Base-by-base conservation (phyloP, 2,888 invertebrate species). In the Leistus spinibarbis region DNA sequence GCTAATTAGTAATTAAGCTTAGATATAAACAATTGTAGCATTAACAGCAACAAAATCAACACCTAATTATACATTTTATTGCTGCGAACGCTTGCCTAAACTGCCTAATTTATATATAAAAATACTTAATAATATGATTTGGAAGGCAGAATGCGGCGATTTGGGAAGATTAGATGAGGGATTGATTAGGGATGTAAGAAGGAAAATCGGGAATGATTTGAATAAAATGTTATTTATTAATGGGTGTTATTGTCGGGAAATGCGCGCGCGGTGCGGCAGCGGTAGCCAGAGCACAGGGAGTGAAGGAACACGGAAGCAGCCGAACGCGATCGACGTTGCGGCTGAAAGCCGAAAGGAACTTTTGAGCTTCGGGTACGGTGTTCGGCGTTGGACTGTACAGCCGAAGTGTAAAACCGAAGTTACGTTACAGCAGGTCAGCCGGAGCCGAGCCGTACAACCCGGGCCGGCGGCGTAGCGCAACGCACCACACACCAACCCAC, bases 381-480 rank as follows among this genome's bases (percentile, higher is more conserved):
- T n/a, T n/a, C n/a, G n/a, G n/a, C n/a, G n/a, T n/a, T n/a, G n/a
- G n/a, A n/a, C n/a, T n/a, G n/a, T n/a, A n/a, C n/a, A n/a, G n/a
- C 40, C 40, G 40, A 40, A 40, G 40, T 40, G n/a, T 5, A 13
- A 40, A 40, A 40, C 40, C 40, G 40, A 40, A 40, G 40, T 40
- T 40, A 10, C 13, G 40, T 40, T 7, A 13, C 40, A 40, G 40
- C 40, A 40, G 40, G 40, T 40, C 40, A 40, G 40, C 40, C 40
- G 10, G 40, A 40, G 7, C 40, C 40, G 40, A 40, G 40, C 40
- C 81, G 81, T 82, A 81, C 84, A 82, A 83, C 85, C 84, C 85
- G 81, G 83, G 83, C 87, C 85, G 87, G 86, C 62, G 64, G 68
- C 27, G 85, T 86, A 87, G 84, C 86, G 86, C 86, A 86, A 83